Base-by-base conservation (phyloP, 2,888 invertebrate species). In the Microctonus brassicae region DNA sequence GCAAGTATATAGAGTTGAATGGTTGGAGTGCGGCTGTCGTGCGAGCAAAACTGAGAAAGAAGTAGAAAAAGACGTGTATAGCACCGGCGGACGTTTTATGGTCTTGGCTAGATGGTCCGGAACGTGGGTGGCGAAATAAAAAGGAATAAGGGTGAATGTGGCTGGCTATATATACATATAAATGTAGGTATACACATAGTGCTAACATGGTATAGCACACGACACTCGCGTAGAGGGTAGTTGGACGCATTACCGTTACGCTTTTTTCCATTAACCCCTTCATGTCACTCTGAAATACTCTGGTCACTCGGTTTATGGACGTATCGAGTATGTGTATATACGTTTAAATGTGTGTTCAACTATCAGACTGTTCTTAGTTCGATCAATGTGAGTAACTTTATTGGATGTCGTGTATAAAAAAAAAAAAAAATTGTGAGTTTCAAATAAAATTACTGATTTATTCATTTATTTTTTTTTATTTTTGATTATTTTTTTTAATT, bases 51-150 rank as follows among this genome's bases (percentile, higher is more conserved):
- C 65, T 36, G 36, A 62, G 22, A 39, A 52, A 20, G 39, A 52
- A 60, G 20, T 22, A 64, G 61, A 42, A 66, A 62, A 70, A 53
- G 39, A 55, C 70, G 61, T 71, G 70, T 72, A 64, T 69, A 66
- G 78, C 76, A 78, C 75, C 71, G 77, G 75, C 75, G 75, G 77
- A 75, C 80, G 80, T 82, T 85, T 86, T 85, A 85, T 83, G 79
- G 77, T 75, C 76, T 69, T 61, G 73, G 77, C 78, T 83, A 80
- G 82, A 82, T 81, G 81, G 79, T 77, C 80, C 78, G 79, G 80
- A 83, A 85, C 81, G 79, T 73, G 79, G 47, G 78, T 75, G 69
- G 77, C 67, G 72, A 81, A 82, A 83, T 81, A 82, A 83, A 83
- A 82, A 66, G 78, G 76, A 76, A 80, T 76, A 74, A 72, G 73